phyloP scores from a whole-genome alignment of 2,113 vertebrate species.

The Nestor notabilis region DNA sequence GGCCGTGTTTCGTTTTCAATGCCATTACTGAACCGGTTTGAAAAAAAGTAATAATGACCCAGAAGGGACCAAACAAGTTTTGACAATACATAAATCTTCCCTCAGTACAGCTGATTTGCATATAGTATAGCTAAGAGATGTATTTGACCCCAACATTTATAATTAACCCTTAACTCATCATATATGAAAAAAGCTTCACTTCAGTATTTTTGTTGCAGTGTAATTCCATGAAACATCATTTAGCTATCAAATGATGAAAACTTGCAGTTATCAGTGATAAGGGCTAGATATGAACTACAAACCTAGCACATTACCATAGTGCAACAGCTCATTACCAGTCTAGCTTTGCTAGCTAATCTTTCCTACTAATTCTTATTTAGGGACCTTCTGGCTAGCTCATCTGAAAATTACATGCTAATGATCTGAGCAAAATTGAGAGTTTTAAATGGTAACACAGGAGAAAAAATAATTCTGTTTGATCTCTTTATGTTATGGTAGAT shows the following conservation, averaged over 20 bases:
- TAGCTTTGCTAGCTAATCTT: conserved; percentile 28
- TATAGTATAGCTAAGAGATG: background rate
- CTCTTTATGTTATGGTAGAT: conserved; percentile 44
- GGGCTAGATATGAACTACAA: conserved; percentile 37
- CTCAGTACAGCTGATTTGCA: background rate
- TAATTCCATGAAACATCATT: conserved; percentile 36
- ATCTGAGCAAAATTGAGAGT: background rate
- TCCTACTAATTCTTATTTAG: conserved; percentile 54
- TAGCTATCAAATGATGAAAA: conserved; percentile 24
- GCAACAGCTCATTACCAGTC: conserved; percentile 47
- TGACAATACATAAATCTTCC: background rate
- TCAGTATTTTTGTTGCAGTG: background rate
- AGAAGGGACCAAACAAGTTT: background rate
- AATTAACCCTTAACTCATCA: conserved; percentile 19
- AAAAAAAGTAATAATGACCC: background rate
- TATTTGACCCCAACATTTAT: background rate
- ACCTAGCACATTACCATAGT: conserved; percentile 7
- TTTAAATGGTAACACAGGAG: background rate
- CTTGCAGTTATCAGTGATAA: conserved; percentile 42
- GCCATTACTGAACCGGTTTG: background rate
- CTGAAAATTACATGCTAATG: conserved; percentile 31
- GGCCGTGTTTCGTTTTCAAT: background rate
- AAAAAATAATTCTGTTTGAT: conserved; percentile 28
- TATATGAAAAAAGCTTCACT: background rate
- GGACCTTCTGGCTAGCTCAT: conserved; percentile 38